phyloP scores from a whole-genome alignment of 2,888 invertebrate genomes.

The Steinernema scapterisci region DNA sequence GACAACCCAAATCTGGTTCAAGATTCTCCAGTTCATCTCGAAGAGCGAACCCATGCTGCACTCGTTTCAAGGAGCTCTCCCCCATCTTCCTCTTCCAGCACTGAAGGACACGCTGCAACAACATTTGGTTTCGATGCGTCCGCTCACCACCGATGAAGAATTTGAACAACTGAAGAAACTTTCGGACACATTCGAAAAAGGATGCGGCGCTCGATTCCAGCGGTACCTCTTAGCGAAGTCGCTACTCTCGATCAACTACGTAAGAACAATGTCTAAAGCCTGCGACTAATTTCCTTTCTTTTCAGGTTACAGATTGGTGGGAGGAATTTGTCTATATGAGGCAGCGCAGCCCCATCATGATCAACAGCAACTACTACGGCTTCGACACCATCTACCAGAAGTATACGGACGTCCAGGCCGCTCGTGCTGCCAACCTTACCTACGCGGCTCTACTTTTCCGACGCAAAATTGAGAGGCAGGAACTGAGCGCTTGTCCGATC shows the following conservation, averaged over 20 bases:
- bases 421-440: constrained; percentile 86
- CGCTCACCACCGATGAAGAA: constrained; percentile 80
- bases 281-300: not conserved
- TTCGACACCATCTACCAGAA: constrained; percentile 70
- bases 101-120: constrained; percentile 84
- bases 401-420: constrained; percentile 71
- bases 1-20: constrained; percentile 80
- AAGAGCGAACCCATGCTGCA: constrained; percentile 84
- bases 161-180: constrained; percentile 76
- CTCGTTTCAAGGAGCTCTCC: constrained; percentile 94
- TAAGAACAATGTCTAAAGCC: constrained; percentile 68
- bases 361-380: constrained; percentile 97
- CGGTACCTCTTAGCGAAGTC: constrained; percentile 88
- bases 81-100: constrained; percentile 85
- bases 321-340: constrained; percentile 96
- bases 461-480: constrained; percentile 86
- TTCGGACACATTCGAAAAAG: constrained; percentile 67
- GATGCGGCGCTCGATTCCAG: constrained; percentile 88
- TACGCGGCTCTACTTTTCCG: constrained; percentile 84
- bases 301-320: constrained; percentile 98
- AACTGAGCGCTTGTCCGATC: constrained; percentile 79
- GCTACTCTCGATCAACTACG: constrained; percentile 76
- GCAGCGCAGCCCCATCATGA: constrained; percentile 91
- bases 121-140: constrained; percentile 88
- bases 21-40: constrained; percentile 80